A percentile compares a stretch with the other conserved stretches of the same genome.
Conservation (phyloP, 2,113 vertebrate genomes). For the Channa maculata region DNA sequence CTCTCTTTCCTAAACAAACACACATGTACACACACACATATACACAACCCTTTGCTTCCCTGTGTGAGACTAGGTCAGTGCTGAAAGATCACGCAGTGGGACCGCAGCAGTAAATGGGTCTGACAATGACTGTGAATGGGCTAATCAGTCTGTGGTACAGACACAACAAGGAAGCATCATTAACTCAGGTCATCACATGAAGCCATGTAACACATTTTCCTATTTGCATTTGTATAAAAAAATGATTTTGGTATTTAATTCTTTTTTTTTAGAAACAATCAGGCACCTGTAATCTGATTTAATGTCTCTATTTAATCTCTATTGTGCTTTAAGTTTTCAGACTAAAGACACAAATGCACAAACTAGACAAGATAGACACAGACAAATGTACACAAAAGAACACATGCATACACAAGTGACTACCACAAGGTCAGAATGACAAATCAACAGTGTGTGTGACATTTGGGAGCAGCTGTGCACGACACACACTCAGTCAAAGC, state of each 20-base stretch:
- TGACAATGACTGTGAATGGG: conserved; percentile 50
- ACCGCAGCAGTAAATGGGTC: conserved; percentile 52
- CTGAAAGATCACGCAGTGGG: conserved; percentile 63
- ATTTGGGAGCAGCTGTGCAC: conserved; percentile 44
- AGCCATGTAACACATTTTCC: conserved; percentile 20
- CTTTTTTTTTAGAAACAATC: not conserved
- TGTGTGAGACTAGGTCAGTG: conserved; percentile 53
- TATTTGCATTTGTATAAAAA: not conserved
- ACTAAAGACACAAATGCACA: conserved; percentile 1
- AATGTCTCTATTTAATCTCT: not conserved
- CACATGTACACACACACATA: not conserved
- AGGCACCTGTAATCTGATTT: not conserved
- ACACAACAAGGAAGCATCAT: conserved; percentile 33
- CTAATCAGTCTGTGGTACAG: conserved; percentile 54
- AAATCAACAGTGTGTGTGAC: conserved; percentile 54
- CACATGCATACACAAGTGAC: conserved; percentile 30
- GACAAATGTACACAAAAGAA: conserved; percentile 8
- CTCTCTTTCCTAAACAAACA: not conserved
- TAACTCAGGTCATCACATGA: conserved; percentile 34
- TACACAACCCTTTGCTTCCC: conserved; percentile 42
- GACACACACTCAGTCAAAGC: conserved; percentile 42
- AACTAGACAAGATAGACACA: conserved; percentile 1
- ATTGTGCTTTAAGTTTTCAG: not conserved
- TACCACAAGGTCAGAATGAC: conserved; percentile 76
- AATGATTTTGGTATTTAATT: too few species aligned